Base-by-base conservation (phyloP, 1,140 invertebrate genomes). In the Ctenoplectra terminalis region DNA sequence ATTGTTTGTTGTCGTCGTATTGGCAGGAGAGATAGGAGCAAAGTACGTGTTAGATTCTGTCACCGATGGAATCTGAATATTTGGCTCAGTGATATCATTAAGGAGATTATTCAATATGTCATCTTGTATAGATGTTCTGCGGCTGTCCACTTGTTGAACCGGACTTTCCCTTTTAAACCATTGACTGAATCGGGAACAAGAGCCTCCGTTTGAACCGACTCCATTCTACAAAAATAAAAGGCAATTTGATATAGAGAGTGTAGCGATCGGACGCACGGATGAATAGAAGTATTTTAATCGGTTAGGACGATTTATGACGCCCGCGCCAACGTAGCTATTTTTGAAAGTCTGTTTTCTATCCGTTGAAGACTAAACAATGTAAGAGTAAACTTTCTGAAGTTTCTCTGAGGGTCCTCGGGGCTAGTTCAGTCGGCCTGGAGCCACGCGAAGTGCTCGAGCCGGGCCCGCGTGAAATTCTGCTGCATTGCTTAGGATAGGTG, bases 151-250 rank as follows among this genome's bases (percentile, higher is more conserved):
- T 56, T 92, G 90, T 71, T 93, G 94, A 56, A 92, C 85, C 6
- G 95, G 95, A 90, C 95, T 95, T 76, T 95, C 95, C 29, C 95
- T 92, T 23, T 95, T 94, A 90, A 96, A 96, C 94, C 95, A 96
- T 58, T 95, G 95, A 90, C 95, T 96, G 90, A 96, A 96, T 37
- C 95, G 91, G 31, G 95, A 96, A 73, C 94, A 94, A 48, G 95
- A 94, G 31, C 94, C 91, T 48, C 90, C 92, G 50, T 94, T 94
- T 5, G 94, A 92, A 31, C 94, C 92, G 82, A 93, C 92, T 29
- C 95, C 95, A 88, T 96, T 96, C 95, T 96, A 75, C 15, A 77
- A 37, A 56, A 66, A 64, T 74, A 60, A 56, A 76, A 34, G 46
- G 71, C 76, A 70, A 69, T 77, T 79, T 15, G 15, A 58, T n/a